phyloP scores from a whole-genome alignment of 2,888 invertebrate genomes.

The Embidobia sp. region DNA sequence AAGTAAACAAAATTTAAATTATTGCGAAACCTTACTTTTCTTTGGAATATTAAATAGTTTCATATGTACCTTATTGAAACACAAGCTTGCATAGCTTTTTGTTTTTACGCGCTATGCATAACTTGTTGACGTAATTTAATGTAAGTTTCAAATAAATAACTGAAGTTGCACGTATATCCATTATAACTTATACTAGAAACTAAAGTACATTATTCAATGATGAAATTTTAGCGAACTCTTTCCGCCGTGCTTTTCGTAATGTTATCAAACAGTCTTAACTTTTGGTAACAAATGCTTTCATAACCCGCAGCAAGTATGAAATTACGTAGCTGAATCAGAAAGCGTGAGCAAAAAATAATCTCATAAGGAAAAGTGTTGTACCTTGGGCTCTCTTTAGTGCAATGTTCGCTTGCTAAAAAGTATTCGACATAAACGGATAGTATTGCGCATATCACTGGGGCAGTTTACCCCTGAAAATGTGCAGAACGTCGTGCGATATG shows the following conservation, averaged over 20 bases:
- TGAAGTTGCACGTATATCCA: too few species aligned
- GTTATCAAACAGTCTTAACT: not conserved
- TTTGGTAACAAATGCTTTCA: not conserved
- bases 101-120: too few species aligned
- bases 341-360: conserved; percentile 8
- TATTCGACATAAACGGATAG: conserved; percentile 30
- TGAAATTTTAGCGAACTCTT: too few species aligned
- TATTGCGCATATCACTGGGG: conserved; percentile 31
- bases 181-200: too few species aligned
- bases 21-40: too few species aligned
- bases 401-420: conserved; percentile 41
- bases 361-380: conserved; percentile 37
- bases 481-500: conserved; percentile 42
- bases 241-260: not conserved
- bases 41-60: too few species aligned
- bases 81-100: too few species aligned
- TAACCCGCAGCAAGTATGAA: not conserved
- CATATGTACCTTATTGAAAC: too few species aligned
- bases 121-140: too few species aligned
- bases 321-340: not conserved
- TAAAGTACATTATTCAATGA: too few species aligned
- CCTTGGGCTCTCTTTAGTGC: conserved; percentile 29
- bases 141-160: too few species aligned
- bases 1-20: too few species aligned
- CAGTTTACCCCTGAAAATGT: conserved; percentile 34